phyloP scores from a whole-genome alignment of 2,888 invertebrate species.

The Tetrapedia diversipes region DNA sequence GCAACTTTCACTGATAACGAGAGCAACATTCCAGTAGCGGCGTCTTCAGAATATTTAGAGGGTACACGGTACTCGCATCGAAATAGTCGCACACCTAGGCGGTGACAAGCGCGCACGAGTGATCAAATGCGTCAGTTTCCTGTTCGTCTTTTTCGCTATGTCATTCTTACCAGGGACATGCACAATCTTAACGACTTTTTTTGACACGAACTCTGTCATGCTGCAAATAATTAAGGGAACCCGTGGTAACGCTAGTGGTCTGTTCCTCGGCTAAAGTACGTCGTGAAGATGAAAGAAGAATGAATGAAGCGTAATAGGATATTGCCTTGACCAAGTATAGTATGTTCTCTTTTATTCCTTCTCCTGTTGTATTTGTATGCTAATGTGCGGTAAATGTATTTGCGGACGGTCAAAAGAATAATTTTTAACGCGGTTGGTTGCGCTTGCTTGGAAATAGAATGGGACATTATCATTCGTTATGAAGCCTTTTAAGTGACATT shows the following conservation, averaged over 20 bases:
- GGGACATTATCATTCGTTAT: neutral
- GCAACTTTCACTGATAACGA: slow-evolving; percentile 75
- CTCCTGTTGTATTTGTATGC: neutral
- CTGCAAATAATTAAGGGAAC: slow-evolving; percentile 32
- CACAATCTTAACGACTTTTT: slow-evolving; percentile 35
- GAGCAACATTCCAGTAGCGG: slow-evolving; percentile 57
- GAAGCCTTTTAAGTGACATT: neutral
- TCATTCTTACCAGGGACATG: slow-evolving; percentile 17
- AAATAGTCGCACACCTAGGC: neutral
- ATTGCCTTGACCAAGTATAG: slow-evolving; percentile 11
- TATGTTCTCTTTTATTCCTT: slow-evolving; percentile 1
- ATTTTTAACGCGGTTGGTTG: neutral
- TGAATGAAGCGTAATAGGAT: slow-evolving; percentile 28
- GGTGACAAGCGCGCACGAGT: slow-evolving; percentile 8
- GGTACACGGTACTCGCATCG: neutral
- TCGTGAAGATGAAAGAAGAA: neutral
- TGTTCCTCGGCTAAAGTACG: slow-evolving; percentile 14
- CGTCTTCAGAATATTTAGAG: slow-evolving; percentile 65
- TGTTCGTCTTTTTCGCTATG: slow-evolving; percentile 20
- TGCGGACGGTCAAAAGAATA: neutral
- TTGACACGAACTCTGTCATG: slow-evolving; percentile 14
- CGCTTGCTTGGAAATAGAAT: too few species aligned
- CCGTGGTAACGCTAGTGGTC: slow-evolving; percentile 1
- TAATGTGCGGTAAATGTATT: neutral
- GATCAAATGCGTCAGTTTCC: neutral